Evolutionary conservation across 2,113 vertebrate genomes (phyloP), one percentile per base, ranked within the genome.

Genomic region (Nothocercus nigrocapillus): DNA sequence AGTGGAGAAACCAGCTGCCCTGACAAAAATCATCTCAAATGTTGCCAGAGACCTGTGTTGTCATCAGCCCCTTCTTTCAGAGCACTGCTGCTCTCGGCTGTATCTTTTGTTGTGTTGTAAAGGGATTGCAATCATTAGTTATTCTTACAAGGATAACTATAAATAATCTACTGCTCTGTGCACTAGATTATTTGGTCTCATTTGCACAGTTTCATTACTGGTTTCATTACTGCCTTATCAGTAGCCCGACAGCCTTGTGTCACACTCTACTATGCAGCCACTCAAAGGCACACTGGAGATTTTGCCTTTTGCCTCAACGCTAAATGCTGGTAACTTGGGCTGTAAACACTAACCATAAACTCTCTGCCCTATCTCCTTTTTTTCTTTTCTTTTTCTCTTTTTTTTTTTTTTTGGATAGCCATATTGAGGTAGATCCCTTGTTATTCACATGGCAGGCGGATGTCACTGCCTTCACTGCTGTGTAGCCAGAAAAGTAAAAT

Each of bases 1-100:
- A 69, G 63, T 54, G 25, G 22, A 89, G 40, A 88, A 95, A 78
- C 59, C 63, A 88, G 58, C 82, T 77, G 74, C 73, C 74, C n/a
- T 32, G 73, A 89, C 47, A 83, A 80, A 90, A 88, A 80, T 67
- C 5, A 62, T 42, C 44, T 74, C 72, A 80, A 59, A 88, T 19
- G 6, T 72, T 82, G 66, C 81, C 79, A 92, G 70, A 92, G 66
- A 79, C 19, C 82, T 88, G 66, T 73, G 63, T n/a, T 80, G 88
- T 51, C 86, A 88, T 30, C 62, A 83, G 69, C 27, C 32, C 44
- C 47, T 84, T 67, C 62, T 78, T 82, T 75, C 63, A 82, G 79
- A 87, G 77, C 30, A 32, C 64, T 32, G 54, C 27, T 58, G 30
- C 49, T 44, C 61, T 91, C 86, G 56, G 76, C 2, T 5, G 12